These are phyloP conservation scores for Eumeta japonica DNA, from an alignment of 1,140 invertebrate genomes.

Conservation along the genomic window DNA sequence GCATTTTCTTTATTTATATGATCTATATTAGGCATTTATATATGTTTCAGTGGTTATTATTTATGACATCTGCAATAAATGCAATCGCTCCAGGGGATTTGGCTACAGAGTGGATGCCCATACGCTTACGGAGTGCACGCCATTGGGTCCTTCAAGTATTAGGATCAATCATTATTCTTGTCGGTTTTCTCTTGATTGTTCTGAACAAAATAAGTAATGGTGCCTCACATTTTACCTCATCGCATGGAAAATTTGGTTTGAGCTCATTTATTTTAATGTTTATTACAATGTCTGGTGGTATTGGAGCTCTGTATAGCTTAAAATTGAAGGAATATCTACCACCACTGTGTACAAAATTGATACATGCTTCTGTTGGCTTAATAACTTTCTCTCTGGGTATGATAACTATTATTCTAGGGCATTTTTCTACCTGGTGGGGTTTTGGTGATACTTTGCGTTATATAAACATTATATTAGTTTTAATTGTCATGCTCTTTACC, in stretches of 20 bases:
- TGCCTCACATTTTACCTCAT: conserved; percentile 36
- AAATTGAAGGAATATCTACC: conserved; percentile 47
- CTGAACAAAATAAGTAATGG: conserved; percentile 39
- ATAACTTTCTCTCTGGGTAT: conserved; percentile 43
- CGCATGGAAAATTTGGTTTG: conserved; percentile 50
- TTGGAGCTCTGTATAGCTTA: conserved; percentile 42
- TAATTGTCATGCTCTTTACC: conserved; percentile 41
- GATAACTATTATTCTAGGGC: conserved; percentile 38
- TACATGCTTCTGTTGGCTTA: conserved; percentile 43
- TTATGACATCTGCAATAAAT: conserved; percentile 51
- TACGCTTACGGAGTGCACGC: conserved; percentile 41
- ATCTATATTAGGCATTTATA: not conserved
- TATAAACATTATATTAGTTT: conserved; percentile 27
- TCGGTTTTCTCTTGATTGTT: conserved; percentile 44
- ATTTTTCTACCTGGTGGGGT: conserved; percentile 43
- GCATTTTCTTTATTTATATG: not conserved
- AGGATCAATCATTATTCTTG: conserved; percentile 24
- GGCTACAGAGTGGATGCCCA: conserved; percentile 53
- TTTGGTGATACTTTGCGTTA: conserved; percentile 37
- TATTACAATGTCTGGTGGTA: conserved; percentile 38
- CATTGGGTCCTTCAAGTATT: conserved; percentile 50
- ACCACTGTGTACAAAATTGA: conserved; percentile 46
- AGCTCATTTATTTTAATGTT: conserved; percentile 39
- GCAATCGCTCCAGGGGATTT: conserved; percentile 50
- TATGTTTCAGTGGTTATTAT: conserved; percentile 45